Percentiles rank a stretch among this genome's conserved stretches.
phyloP scores from a whole-genome alignment of 2,888 invertebrate genomes.

The Helleia helle region DNA sequence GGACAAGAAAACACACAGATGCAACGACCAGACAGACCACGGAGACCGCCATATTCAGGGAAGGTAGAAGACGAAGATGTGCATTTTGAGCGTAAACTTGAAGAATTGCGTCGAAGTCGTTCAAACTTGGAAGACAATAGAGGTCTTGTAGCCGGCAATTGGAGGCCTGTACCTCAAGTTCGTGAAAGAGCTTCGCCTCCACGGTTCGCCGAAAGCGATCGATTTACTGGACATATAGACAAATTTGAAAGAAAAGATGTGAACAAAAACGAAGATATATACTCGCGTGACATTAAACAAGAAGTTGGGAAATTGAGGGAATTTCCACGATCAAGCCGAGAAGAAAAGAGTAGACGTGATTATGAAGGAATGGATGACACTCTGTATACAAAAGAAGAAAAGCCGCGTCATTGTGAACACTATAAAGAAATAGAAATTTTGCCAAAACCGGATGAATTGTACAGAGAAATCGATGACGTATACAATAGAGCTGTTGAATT shows the following conservation, averaged over 20 bases:
- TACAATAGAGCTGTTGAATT: constrained; percentile 48
- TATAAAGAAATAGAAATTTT: constrained; percentile 19
- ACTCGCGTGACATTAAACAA: constrained; percentile 22
- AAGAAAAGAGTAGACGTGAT: constrained; percentile 14
- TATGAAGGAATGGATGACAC: constrained; percentile 13
- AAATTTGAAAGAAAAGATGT: constrained; percentile 15
- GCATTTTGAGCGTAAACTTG: constrained; percentile 24
- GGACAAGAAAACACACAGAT: constrained; percentile 29
- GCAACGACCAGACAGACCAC: constrained; percentile 17
- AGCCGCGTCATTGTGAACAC: constrained; percentile 15
- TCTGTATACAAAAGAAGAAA: constrained; percentile 17
- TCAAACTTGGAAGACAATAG: constrained; percentile 18
- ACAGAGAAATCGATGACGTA: constrained; percentile 51
- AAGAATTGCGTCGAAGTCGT: constrained; percentile 13
- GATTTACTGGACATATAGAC: constrained; percentile 12
- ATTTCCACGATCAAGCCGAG: constrained; percentile 13
- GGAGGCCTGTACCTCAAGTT: constrained; percentile 19
- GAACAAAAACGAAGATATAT: constrained; percentile 15
- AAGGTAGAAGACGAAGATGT: constrained; percentile 22
- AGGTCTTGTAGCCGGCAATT: constrained; percentile 17
- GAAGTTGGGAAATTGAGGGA: constrained; percentile 29
- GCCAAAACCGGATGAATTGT: constrained; percentile 25
- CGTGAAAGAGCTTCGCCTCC: constrained; percentile 14
- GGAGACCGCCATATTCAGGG: too few species aligned
- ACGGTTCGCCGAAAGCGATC: constrained; percentile 15